Percentiles rank a stretch among this genome's conserved stretches.
Evolutionary conservation across 2,113 vertebrate genomes (phyloP).

Genomic region (Bubo blakistoni): DNA sequence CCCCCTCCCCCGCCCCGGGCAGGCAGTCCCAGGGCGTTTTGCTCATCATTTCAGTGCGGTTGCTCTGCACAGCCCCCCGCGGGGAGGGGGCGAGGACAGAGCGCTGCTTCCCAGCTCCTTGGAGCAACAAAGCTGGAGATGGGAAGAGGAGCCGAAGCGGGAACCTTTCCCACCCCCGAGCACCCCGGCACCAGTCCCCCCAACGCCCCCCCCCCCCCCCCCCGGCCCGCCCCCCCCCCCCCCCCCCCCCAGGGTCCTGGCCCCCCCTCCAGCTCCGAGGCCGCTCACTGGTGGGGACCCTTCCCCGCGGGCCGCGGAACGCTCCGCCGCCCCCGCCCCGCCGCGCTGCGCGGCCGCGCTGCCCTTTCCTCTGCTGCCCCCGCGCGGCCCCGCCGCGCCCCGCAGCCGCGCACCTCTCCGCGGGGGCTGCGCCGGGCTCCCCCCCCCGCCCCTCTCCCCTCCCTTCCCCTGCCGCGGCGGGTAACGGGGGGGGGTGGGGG

Average conservation of each 20-base stretch:
- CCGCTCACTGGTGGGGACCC: not conserved
- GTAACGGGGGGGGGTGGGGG: too few species aligned
- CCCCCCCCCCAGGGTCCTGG: too few species aligned
- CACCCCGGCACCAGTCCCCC: too few species aligned
- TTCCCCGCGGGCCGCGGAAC: not conserved
- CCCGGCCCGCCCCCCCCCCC: too few species aligned
- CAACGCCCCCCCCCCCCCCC: too few species aligned
- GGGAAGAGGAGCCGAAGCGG: not conserved
- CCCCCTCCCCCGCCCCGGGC: too few species aligned
- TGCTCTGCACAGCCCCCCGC: accelerated
- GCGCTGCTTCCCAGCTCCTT: not conserved
- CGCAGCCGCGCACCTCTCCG: not conserved
- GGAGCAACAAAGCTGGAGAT: not conserved
- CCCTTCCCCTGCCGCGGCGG: too few species aligned
- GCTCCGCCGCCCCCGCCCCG: not conserved
- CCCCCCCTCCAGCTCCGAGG: not conserved
- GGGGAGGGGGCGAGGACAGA: not conserved
- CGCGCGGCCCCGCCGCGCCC: not conserved
- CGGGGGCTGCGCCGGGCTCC: not conserved
- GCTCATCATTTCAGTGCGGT: accelerated
- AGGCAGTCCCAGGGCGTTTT: not conserved
- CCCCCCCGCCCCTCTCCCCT: too few species aligned
- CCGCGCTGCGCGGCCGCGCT: not conserved
- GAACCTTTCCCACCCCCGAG: not conserved
- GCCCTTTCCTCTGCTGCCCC: conserved; percentile 46